A percentile compares a stretch with the other conserved stretches of the same genome.
These are phyloP conservation scores for Leptestheria dahalacensis DNA, from an alignment of 1,140 invertebrate genomes.

Conservation along the genomic window DNA sequence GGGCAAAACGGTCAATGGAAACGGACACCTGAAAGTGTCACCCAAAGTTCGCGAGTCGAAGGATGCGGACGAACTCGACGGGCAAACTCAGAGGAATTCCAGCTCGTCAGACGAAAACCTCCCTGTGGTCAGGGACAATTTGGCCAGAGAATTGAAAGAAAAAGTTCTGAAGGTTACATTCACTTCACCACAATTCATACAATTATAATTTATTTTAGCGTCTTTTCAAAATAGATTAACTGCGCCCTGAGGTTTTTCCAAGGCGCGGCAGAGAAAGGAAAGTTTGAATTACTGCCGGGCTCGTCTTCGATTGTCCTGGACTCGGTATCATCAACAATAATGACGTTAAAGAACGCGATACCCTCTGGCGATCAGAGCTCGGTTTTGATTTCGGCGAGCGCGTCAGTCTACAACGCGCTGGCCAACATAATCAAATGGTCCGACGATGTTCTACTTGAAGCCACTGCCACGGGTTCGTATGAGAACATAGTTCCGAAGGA, in stretches of 20 bases:
- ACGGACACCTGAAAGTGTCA: neutral
- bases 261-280: constrained; percentile 79
- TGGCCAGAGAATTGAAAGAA: constrained; percentile 7
- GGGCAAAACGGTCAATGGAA: constrained; percentile 15
- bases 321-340: constrained; percentile 73
- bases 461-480: constrained; percentile 29
- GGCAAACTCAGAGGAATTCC: too few species aligned
- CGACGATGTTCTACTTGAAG: constrained; percentile 66
- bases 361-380: constrained; percentile 31
- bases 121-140: constrained; percentile 8
- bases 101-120: too few species aligned
- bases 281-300: constrained; percentile 77
- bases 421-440: constrained; percentile 75
- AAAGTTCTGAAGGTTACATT: constrained; percentile 3
- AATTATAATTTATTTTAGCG: neutral
- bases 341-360: constrained; percentile 24
- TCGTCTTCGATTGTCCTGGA: constrained; percentile 84
- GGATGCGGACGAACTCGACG: too few species aligned
- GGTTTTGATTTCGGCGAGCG: constrained; percentile 54
- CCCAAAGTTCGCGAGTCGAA: too few species aligned
- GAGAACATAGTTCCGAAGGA: constrained; percentile 35
- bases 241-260: constrained; percentile 70
- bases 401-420: constrained; percentile 68
- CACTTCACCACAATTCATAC: constrained; percentile 1
- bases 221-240: constrained; percentile 38